phyloP scores from a whole-genome alignment of 2,797 vertebrate species.

The Falco peregrinus region DNA sequence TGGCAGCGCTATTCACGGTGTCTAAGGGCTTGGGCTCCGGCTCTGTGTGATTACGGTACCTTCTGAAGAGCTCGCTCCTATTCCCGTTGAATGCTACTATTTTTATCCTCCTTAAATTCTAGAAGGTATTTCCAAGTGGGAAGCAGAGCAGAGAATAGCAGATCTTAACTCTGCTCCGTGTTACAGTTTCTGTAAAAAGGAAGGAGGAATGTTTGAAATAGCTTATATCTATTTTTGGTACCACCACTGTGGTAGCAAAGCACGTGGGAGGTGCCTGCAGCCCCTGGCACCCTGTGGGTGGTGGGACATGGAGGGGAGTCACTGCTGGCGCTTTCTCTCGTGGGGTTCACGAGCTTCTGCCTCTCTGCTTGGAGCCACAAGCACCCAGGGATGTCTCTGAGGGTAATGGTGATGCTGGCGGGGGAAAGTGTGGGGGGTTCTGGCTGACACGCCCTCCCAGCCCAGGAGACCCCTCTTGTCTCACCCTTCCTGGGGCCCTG shows the following conservation, averaged over 20 bases:
- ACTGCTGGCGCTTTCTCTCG: not conserved
- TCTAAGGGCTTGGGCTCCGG: not conserved
- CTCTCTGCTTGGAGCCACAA: not conserved
- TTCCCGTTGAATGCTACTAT: constrained; percentile 17
- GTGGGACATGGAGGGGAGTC: rapidly evolving
- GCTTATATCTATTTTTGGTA: not conserved
- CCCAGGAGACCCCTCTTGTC: not conserved
- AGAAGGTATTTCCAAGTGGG: constrained; percentile 44
- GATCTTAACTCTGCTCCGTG: not conserved
- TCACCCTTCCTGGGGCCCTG: not conserved
- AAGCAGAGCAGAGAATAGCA: constrained; percentile 33
- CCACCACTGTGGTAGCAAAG: not conserved
- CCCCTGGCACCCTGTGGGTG: not conserved
- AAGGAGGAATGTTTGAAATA: not conserved
- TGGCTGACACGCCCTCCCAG: not conserved
- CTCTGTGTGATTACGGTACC: not conserved
- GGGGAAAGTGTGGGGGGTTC: not conserved
- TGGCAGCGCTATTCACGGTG: not conserved
- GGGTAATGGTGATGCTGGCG: not conserved
- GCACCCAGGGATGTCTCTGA: rapidly evolving
- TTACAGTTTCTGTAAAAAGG: not conserved
- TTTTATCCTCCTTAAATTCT: constrained; percentile 54
- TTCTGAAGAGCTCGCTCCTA: constrained; percentile 15
- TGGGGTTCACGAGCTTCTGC: not conserved
- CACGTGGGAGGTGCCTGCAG: not conserved